phyloP scores from a whole-genome alignment of 2,888 invertebrate species.

The Leptopterna dolabrata region DNA sequence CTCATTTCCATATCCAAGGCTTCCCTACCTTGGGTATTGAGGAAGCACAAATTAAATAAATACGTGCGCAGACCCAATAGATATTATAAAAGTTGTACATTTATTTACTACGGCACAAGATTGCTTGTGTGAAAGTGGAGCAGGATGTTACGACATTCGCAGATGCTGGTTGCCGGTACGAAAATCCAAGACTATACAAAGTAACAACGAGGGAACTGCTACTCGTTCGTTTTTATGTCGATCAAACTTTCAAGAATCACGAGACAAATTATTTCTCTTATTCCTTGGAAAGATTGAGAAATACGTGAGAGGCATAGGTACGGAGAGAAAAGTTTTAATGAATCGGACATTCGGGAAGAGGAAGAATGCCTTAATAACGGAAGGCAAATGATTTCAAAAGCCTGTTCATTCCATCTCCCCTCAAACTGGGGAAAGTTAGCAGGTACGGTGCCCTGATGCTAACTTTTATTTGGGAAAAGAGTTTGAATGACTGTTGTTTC shows the following conservation, averaged over 20 bases:
- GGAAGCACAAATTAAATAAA: too few species aligned
- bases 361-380: background rate
- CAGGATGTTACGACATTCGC: too few species aligned
- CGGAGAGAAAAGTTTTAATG: background rate
- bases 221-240: background rate
- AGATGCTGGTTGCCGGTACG: too few species aligned
- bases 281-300: background rate
- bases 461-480: background rate
- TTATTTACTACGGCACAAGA: too few species aligned
- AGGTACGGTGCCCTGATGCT: background rate
- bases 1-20: too few species aligned
- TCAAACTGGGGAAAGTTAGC: background rate
- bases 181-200: too few species aligned
- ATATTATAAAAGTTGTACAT: too few species aligned
- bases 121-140: too few species aligned
- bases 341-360: background rate
- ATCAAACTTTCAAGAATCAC: background rate
- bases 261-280: background rate
- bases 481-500: background rate
- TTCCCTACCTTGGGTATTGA: too few species aligned
- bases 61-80: too few species aligned
- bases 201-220: too few species aligned
- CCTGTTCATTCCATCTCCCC: background rate
- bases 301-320: background rate
- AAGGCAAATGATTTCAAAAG: conserved; percentile 2